Evolutionary conservation across 2,113 vertebrate species (phyloP).

Genomic region (Polyodon spathula): DNA sequence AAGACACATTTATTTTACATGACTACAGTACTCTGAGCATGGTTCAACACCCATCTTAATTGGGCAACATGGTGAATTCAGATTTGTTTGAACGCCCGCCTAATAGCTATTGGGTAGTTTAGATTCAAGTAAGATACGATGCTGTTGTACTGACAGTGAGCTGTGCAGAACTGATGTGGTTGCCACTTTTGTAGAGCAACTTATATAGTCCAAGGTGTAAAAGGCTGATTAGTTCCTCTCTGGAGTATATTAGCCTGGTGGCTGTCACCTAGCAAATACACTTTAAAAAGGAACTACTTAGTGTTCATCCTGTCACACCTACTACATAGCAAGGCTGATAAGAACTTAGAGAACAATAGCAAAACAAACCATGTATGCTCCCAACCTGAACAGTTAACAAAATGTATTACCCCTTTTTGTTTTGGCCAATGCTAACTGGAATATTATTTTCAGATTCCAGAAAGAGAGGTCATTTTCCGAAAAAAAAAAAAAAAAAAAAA

Average conservation of each 20-base stretch:
- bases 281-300: slow-evolving; percentile 43
- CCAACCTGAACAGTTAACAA: background rate
- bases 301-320: slow-evolving; percentile 36
- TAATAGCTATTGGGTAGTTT: slow-evolving; percentile 59
- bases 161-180: slow-evolving; percentile 25
- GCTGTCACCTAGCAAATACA: slow-evolving; percentile 37
- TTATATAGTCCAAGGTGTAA: slow-evolving; percentile 48
- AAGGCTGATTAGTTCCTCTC: slow-evolving; percentile 55
- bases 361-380: background rate
- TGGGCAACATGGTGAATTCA: slow-evolving; percentile 37
- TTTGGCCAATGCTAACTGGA: background rate
- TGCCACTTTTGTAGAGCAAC: slow-evolving; percentile 31
- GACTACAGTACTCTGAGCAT: slow-evolving; percentile 18
- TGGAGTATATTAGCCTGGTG: slow-evolving; percentile 27
- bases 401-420: background rate
- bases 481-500: background rate
- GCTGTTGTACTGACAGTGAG: slow-evolving; percentile 48
- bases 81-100: slow-evolving; percentile 38
- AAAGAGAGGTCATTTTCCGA: background rate
- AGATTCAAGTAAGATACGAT: slow-evolving; percentile 56
- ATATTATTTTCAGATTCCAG: background rate
- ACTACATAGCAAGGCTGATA: slow-evolving; percentile 33
- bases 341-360: slow-evolving; percentile 28
- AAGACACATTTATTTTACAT: slow-evolving; percentile 40
- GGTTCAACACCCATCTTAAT: slow-evolving; percentile 11